Conservation (phyloP, 2,888 invertebrate genomes). For the Tinea trinotella region DNA sequence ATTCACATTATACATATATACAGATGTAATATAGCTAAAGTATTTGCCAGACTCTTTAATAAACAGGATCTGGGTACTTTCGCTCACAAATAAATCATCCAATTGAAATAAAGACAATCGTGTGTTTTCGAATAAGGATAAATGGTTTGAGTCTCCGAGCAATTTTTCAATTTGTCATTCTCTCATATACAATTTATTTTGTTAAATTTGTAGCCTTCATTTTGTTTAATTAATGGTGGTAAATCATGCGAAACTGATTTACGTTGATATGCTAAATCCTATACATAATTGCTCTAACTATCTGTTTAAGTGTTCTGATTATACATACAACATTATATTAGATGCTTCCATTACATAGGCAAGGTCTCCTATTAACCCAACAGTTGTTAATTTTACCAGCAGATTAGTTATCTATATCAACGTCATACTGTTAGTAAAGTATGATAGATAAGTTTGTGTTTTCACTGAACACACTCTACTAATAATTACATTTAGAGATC, state of each 20-base stretch:
- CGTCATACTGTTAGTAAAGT: neutral
- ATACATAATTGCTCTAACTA: neutral
- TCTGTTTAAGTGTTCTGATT: neutral
- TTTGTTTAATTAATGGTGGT: neutral
- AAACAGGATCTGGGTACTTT: slow-evolving; percentile 18
- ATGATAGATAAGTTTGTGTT: neutral
- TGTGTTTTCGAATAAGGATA: slow-evolving; percentile 11
- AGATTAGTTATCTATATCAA: slow-evolving; percentile 5
- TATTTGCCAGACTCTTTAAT: neutral
- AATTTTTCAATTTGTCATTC: slow-evolving; percentile 17
- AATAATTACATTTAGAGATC: too few relatives aligned
- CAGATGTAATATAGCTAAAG: neutral
- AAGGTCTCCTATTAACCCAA: neutral
- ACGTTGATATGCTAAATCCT: neutral
- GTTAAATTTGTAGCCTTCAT: neutral
- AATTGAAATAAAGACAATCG: slow-evolving; percentile 17
- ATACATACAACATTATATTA: neutral
- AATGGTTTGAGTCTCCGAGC: slow-evolving; percentile 1
- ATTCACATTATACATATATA: neutral
- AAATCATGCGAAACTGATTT: neutral
- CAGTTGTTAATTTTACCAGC: neutral
- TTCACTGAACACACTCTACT: neutral
- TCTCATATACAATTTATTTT: neutral
- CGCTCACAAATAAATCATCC: slow-evolving; percentile 6
- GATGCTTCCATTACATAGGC: neutral